Conservation (phyloP, 2,113 vertebrate species). For the Perca flavescens region DNA sequence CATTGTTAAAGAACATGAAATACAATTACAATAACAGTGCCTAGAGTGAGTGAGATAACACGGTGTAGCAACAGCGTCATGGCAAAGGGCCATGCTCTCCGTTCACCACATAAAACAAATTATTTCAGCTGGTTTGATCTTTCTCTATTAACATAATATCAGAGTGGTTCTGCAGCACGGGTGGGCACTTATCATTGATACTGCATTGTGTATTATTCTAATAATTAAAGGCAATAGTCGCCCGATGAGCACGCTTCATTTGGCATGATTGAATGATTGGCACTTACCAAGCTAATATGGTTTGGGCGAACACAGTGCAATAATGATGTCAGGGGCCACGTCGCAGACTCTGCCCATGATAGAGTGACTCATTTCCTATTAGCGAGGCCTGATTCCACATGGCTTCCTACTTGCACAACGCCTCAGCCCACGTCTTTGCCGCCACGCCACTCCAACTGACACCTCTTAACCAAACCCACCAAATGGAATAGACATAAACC, state of each 20-base stretch:
- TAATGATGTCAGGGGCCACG: slow-evolving; percentile 57
- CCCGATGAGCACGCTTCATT: slow-evolving; percentile 63
- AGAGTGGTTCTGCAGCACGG: slow-evolving; percentile 49
- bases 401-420: slow-evolving; percentile 70
- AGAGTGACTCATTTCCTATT: slow-evolving; percentile 76
- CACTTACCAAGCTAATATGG: slow-evolving; percentile 35
- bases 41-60: slow-evolving; percentile 68
- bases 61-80: slow-evolving; percentile 41
- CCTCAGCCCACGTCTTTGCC: slow-evolving; percentile 64
- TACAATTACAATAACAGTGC: slow-evolving; percentile 57
- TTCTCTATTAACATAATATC: slow-evolving; percentile 61
- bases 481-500: slow-evolving; percentile 68
- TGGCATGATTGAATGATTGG: slow-evolving; percentile 67
- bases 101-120: slow-evolving; percentile 71
- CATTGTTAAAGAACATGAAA: slow-evolving; percentile 46
- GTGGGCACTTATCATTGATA: slow-evolving; percentile 59
- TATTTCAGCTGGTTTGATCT: slow-evolving; percentile 72
- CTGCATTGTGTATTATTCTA: slow-evolving; percentile 63
- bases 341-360: slow-evolving; percentile 55
- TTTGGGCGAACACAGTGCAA: slow-evolving; percentile 28
- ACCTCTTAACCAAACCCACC: slow-evolving; percentile 72
- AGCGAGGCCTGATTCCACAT: slow-evolving; percentile 74
- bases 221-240: slow-evolving; percentile 71
- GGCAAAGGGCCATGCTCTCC: slow-evolving; percentile 56
- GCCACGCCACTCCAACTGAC: slow-evolving; percentile 71